These are phyloP conservation scores for Neotoxoptera formosana DNA, from an alignment of 1,140 invertebrate genomes.

Conservation along the genomic window DNA sequence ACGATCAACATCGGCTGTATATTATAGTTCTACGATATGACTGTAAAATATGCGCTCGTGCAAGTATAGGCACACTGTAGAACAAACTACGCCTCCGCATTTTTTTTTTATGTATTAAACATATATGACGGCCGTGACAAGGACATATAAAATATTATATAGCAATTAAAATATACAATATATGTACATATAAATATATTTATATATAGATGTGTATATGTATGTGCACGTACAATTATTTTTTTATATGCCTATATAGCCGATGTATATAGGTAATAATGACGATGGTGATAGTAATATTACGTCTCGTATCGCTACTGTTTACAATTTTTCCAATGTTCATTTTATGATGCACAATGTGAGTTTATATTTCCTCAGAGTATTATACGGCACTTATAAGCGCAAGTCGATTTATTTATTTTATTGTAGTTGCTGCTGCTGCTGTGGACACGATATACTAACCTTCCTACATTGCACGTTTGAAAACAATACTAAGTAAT, in stretches of 20 bases:
- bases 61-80: not conserved
- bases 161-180: not conserved
- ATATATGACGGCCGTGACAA: not conserved
- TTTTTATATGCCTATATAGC: not conserved
- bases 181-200: not conserved
- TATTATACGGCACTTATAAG: not conserved
- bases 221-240: not conserved
- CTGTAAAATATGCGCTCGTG: not conserved
- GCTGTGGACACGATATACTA: not conserved
- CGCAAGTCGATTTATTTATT: not conserved
- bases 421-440: not conserved
- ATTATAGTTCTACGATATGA: not conserved
- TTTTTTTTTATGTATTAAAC: not conserved
- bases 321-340: not conserved
- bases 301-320: not conserved
- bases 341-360: not conserved
- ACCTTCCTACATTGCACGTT: not conserved
- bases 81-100: not conserved
- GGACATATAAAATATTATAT: not conserved
- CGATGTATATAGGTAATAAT: not conserved
- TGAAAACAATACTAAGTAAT: not conserved
- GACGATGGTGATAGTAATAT: not conserved
- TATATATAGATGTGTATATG: not conserved
- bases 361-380: not conserved
- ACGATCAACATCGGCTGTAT: not conserved